These are phyloP conservation scores for Stegodyphus mimosarum DNA, from an alignment of 1,140 invertebrate genomes.

Conservation along the genomic window DNA sequence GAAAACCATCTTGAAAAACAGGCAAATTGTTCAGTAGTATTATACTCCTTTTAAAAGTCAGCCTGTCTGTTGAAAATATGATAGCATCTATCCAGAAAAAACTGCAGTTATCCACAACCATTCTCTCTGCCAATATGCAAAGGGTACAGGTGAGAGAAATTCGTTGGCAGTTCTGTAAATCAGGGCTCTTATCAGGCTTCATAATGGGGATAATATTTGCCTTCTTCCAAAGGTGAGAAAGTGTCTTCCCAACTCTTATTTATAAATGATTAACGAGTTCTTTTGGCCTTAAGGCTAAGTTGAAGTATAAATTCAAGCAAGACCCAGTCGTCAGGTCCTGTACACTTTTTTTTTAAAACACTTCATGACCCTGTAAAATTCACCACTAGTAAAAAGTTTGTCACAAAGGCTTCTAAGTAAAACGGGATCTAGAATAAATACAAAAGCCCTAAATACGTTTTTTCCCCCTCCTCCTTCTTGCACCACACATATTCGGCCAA, in stretches of 20 bases:
- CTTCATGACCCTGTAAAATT: background rate
- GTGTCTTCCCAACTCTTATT: background rate
- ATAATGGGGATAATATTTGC: background rate
- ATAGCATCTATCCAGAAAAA: background rate
- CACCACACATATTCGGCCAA: too few relatives aligned
- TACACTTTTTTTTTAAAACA: background rate
- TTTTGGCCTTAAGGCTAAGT: background rate
- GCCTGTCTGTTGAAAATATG: conserved; percentile 3
- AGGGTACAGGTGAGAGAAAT: background rate
- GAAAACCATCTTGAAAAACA: conserved; percentile 1
- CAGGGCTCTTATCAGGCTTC: background rate
- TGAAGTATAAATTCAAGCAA: background rate
- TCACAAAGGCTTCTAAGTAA: background rate
- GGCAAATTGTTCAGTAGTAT: background rate
- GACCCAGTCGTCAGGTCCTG: background rate
- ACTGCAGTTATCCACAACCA: background rate
- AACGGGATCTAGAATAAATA: background rate
- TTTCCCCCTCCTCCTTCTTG: too few relatives aligned
- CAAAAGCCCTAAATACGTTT: too few relatives aligned
- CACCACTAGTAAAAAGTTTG: background rate
- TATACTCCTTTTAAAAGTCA: background rate
- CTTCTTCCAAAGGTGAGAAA: background rate
- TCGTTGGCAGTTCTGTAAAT: background rate
- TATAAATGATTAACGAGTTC: background rate
- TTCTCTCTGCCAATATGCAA: background rate